Percentiles rank a stretch among this genome's conserved stretches.
Conservation (phyloP, 1,140 invertebrate genomes). For the Zaprionus africanus region DNA sequence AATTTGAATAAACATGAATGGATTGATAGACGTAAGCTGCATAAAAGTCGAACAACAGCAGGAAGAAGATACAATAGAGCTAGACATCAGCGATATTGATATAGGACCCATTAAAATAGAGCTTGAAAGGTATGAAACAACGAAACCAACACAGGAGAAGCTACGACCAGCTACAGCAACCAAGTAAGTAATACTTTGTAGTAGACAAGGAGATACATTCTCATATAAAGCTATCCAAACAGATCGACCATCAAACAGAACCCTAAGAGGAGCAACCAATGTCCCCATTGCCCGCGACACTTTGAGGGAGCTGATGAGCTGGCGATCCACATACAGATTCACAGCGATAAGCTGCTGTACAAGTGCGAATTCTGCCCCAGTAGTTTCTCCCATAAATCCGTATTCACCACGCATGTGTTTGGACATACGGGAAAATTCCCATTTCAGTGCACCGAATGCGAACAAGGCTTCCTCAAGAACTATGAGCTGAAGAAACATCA, state of each 20-base stretch:
- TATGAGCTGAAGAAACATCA: constrained; percentile 12
- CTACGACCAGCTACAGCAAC: not conserved
- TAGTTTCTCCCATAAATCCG: constrained; percentile 32
- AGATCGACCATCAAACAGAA: not conserved
- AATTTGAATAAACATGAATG: not conserved
- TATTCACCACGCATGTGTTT: constrained; percentile 24
- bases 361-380: constrained; percentile 32
- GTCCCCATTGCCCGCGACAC: constrained; percentile 25
- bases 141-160: too few relatives aligned
- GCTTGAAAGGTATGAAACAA: not conserved
- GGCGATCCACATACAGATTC: constrained; percentile 21
- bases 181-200: not conserved
- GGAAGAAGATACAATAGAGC: not conserved
- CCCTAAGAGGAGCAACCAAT: not conserved
- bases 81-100: not conserved
- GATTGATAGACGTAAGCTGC: constrained; percentile 2
- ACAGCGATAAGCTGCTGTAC: constrained; percentile 22
- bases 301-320: constrained; percentile 25
- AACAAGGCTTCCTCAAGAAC: constrained; percentile 2
- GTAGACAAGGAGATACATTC: not conserved
- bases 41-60: constrained; percentile 11
- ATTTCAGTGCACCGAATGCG: constrained; percentile 6
- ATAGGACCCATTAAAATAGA: constrained; percentile 38
- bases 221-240: not conserved
- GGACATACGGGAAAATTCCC: constrained; percentile 29